Evolutionary conservation across 2,888 invertebrate genomes (phyloP).

Genomic region (Macrophya annulata): DNA sequence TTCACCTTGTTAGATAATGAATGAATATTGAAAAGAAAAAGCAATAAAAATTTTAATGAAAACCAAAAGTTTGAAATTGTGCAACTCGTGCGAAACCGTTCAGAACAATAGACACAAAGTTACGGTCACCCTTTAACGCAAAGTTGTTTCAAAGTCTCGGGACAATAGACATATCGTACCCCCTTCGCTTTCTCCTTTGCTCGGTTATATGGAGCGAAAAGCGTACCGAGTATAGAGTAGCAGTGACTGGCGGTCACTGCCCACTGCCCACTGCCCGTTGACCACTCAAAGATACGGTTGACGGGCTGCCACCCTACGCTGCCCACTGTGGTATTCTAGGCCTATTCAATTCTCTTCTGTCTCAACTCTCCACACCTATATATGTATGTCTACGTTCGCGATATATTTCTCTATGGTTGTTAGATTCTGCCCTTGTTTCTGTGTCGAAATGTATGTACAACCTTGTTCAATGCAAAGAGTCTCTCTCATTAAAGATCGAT

Average conservation of each 20-base stretch:
- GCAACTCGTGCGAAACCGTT: slow-evolving; percentile 32
- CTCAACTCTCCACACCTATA: slow-evolving; percentile 34
- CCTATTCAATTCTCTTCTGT: slow-evolving; percentile 54
- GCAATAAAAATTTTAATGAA: not conserved
- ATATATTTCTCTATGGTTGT: slow-evolving; percentile 31
- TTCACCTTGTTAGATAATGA: not conserved
- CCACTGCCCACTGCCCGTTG: slow-evolving; percentile 65
- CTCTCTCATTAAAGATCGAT: not conserved
- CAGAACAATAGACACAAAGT: slow-evolving; percentile 45
- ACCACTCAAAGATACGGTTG: slow-evolving; percentile 77
- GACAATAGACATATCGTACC: slow-evolving; percentile 74
- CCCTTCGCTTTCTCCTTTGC: slow-evolving; percentile 70
- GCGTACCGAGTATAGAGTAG: slow-evolving; percentile 67
- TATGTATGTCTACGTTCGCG: not conserved
- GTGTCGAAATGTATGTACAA: slow-evolving; percentile 35
- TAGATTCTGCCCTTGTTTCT: slow-evolving; percentile 40
- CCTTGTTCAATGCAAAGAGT: not conserved
- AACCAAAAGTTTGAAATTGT: slow-evolving; percentile 30
- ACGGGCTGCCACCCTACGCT: slow-evolving; percentile 67
- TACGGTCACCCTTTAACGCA: slow-evolving; percentile 70
- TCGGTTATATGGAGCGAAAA: slow-evolving; percentile 68
- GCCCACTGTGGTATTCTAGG: slow-evolving; percentile 44
- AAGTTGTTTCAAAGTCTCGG: slow-evolving; percentile 77
- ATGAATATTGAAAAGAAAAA: not conserved
- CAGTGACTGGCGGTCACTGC: slow-evolving; percentile 68